Evolutionary conservation across 2,113 vertebrate genomes (phyloP).

Genomic region (Mormoops blainvillei): DNA sequence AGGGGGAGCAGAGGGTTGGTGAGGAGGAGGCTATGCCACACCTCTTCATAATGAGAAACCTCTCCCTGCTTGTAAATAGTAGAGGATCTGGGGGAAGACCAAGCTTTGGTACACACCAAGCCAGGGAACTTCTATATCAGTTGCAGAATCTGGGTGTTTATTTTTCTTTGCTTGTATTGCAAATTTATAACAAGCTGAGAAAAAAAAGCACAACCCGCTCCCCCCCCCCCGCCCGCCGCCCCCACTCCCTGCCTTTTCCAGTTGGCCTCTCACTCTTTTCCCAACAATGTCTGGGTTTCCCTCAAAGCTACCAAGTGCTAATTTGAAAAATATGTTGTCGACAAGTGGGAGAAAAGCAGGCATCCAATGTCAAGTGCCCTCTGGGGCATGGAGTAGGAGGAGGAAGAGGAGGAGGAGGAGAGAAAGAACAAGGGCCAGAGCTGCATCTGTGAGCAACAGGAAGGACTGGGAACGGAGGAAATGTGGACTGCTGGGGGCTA

Average conservation of each 20-base stretch:
- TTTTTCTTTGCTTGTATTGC: conserved; percentile 60
- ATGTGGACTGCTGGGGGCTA: not conserved
- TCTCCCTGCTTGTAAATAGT: conserved; percentile 5
- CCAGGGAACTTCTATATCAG: conserved; percentile 29
- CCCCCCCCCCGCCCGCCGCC: not conserved
- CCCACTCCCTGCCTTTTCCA: not conserved
- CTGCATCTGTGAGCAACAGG: not conserved
- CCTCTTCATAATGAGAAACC: conserved; percentile 15
- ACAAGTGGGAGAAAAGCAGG: conserved; percentile 58
- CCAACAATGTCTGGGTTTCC: conserved; percentile 58
- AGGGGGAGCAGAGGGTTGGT: too few species aligned
- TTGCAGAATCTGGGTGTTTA: conserved; percentile 54
- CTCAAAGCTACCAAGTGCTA: conserved; percentile 57
- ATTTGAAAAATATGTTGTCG: conserved; percentile 63
- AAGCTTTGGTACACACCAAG: conserved; percentile 48
- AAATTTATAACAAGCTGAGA: conserved; percentile 52
- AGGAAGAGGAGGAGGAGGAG: rapidly evolving
- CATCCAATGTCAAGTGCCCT: conserved; percentile 42
- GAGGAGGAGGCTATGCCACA: not conserved
- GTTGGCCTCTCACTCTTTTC: conserved; percentile 45
- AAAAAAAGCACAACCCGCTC: conserved; percentile 41
- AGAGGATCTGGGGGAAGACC: conserved; percentile 1
- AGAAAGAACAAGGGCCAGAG: not conserved
- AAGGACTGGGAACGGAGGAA: not conserved
- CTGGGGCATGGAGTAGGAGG: not conserved